A percentile compares a stretch with the other conserved stretches of the same genome.
Conservation (phyloP, 2,888 invertebrate species). For the Amblyjoppa fuscipennis region DNA sequence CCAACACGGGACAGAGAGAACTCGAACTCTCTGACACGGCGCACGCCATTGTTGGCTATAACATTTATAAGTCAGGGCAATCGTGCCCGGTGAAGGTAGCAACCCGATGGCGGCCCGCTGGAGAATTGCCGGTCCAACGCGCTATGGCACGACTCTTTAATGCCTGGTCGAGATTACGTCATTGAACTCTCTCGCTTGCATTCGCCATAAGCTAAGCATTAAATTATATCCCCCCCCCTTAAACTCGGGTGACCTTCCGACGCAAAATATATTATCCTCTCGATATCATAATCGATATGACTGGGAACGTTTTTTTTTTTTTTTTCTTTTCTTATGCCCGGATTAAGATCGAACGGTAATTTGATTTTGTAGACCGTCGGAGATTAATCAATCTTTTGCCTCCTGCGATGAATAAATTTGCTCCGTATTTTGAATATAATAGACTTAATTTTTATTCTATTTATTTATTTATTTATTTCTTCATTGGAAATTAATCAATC, state of each 20-base stretch:
- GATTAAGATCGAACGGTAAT: not conserved
- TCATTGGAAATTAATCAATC: not conserved
- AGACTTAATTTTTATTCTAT: not conserved
- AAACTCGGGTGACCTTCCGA: slow-evolving; percentile 39
- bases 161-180: slow-evolving; percentile 45
- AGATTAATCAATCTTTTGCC: no score
- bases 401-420: no score
- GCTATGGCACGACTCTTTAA: slow-evolving; percentile 13
- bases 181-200: slow-evolving; percentile 38
- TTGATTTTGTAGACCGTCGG: not conserved
- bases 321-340: not conserved
- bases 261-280: slow-evolving; percentile 9
- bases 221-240: slow-evolving; percentile 32
- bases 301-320: not conserved
- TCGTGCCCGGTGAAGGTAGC: slow-evolving; percentile 57
- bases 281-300: slow-evolving; percentile 34
- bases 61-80: slow-evolving; percentile 63
- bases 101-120: not conserved
- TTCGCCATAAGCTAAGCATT: slow-evolving; percentile 33
- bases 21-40: slow-evolving; percentile 48
- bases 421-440: no score
- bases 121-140: slow-evolving; percentile 1
- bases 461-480: not conserved
- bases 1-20: slow-evolving; percentile 45
- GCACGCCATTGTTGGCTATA: slow-evolving; percentile 60